Conservation (phyloP, 2,113 vertebrate species). For the Nansenia antarctica region DNA sequence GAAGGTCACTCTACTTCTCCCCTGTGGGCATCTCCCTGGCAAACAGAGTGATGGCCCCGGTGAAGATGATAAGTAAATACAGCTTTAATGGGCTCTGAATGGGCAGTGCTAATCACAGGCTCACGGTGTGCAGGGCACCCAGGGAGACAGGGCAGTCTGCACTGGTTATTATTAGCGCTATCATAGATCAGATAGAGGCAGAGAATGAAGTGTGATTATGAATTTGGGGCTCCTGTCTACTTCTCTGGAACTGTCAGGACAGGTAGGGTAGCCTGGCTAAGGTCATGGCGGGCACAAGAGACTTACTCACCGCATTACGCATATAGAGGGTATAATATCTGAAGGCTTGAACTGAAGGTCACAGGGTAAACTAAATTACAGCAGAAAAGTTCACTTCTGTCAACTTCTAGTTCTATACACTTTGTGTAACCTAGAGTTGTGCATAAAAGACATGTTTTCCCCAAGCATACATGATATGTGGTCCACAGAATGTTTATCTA, state of each 20-base stretch:
- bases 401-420: slow-evolving; percentile 2
- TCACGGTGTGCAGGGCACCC: slow-evolving; percentile 46
- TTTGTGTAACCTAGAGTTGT: background rate
- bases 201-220: slow-evolving; percentile 68
- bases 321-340: slow-evolving; percentile 35
- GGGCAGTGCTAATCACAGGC: slow-evolving; percentile 63
- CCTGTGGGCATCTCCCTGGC: slow-evolving; percentile 66
- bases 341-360: slow-evolving; percentile 38
- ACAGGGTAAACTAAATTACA: slow-evolving; percentile 18
- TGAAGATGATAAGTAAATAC: slow-evolving; percentile 78
- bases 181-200: slow-evolving; percentile 76
- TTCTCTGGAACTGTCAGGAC: slow-evolving; percentile 42
- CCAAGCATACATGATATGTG: background rate
- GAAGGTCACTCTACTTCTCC: slow-evolving; percentile 69
- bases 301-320: slow-evolving; percentile 54
- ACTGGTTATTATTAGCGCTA: slow-evolving; percentile 75
- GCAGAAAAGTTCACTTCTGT: slow-evolving; percentile 21
- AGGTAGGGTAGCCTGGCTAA: slow-evolving; percentile 47
- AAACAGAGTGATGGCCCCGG: slow-evolving; percentile 64
- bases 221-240: slow-evolving; percentile 63
- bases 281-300: slow-evolving; percentile 54
- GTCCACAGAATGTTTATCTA: background rate
- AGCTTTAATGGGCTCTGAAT: slow-evolving; percentile 74
- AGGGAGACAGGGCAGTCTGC: slow-evolving; percentile 54
- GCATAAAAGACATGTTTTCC: background rate